These are phyloP conservation scores for Tachysurus vachellii DNA, from an alignment of 2,113 vertebrate species.

Conservation along the genomic window DNA sequence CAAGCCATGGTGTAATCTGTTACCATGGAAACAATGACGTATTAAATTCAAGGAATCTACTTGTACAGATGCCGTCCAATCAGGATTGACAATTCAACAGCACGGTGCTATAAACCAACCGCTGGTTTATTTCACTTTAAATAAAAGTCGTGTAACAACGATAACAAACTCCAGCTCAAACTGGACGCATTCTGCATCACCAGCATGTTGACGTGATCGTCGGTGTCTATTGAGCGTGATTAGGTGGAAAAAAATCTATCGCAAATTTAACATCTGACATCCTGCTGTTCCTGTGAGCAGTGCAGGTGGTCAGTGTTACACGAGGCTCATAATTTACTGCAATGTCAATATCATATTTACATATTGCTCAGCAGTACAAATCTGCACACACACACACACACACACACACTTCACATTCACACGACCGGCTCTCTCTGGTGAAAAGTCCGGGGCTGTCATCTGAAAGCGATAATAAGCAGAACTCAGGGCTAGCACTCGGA, in stretches of 20 bases:
- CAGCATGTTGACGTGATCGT: neutral
- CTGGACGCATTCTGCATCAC: neutral
- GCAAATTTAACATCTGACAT: neutral
- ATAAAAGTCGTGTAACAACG: neutral
- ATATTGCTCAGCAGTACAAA: constrained; percentile 9
- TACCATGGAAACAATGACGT: too few relatives aligned
- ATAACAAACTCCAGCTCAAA: neutral
- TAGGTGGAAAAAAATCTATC: neutral
- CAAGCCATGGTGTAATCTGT: too few relatives aligned
- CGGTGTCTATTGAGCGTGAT: too few relatives aligned
- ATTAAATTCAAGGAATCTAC: too few relatives aligned
- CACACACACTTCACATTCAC: neutral
- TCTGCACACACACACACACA: neutral
- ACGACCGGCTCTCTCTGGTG: neutral
- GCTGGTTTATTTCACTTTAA: too few relatives aligned
- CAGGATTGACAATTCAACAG: too few relatives aligned
- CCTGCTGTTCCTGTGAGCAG: neutral
- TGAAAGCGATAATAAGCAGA: constrained; percentile 14
- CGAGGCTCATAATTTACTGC: neutral
- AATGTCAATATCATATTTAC: constrained; percentile 15
- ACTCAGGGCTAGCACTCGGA: neutral
- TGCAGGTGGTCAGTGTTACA: constrained; percentile 1
- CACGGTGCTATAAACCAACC: too few relatives aligned
- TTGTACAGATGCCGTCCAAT: too few relatives aligned
- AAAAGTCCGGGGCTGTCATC: neutral